Conservation (phyloP, 1,140 invertebrate genomes). For the Contarinia nasturtii region DNA sequence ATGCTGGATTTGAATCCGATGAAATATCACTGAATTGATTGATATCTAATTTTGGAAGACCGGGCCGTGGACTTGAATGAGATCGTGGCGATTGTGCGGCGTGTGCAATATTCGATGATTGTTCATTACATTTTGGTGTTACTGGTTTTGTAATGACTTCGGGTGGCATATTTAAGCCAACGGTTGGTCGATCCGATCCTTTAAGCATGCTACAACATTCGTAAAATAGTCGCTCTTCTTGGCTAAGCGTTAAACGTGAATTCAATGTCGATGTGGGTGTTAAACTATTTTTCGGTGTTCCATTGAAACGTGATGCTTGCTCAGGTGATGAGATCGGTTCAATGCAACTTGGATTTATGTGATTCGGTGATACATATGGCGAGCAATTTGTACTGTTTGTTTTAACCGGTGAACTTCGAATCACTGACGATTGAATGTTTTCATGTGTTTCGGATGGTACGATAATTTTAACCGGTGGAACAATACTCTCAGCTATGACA, state of each 20-base stretch:
- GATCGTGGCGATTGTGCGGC: conserved; percentile 1
- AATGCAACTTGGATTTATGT: not conserved
- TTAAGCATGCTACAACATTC: conserved; percentile 23
- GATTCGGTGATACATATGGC: too few species aligned
- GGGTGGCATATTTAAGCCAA: not conserved
- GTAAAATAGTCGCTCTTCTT: conserved; percentile 21
- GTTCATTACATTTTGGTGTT: conserved; percentile 5
- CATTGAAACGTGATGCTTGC: not conserved
- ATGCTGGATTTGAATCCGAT: conserved; percentile 6
- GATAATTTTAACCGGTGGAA: too few species aligned
- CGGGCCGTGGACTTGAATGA: not conserved
- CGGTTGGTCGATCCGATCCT: conserved; percentile 14
- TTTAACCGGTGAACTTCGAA: too few species aligned
- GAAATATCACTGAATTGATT: conserved; percentile 7
- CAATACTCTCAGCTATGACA: too few species aligned
- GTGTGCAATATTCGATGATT: not conserved
- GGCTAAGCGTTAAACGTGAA: conserved; percentile 18
- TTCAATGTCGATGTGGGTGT: not conserved
- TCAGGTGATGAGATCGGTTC: conserved; percentile 5
- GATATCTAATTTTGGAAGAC: conserved; percentile 3
- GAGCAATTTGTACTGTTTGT: too few species aligned
- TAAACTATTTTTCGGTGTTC: not conserved
- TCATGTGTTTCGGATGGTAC: too few species aligned
- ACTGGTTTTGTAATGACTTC: conserved; percentile 3
- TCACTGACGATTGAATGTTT: too few species aligned